Evolutionary conservation across 2,888 invertebrate genomes (phyloP).

Genomic region (Archips crataeganus): DNA sequence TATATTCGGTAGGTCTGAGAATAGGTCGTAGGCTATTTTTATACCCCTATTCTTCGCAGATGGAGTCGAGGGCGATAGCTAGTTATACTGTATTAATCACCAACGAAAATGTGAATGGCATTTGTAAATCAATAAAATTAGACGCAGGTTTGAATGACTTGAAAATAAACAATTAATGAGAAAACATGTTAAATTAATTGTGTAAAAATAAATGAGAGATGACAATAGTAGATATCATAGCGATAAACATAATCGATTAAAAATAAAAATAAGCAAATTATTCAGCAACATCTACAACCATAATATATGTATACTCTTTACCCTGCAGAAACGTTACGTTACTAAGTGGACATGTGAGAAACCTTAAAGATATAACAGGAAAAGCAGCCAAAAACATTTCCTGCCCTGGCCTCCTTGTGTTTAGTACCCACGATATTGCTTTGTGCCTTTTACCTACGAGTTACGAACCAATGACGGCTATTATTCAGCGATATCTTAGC

Average conservation of each 20-base stretch:
- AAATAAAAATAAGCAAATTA: background rate
- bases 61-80: too few species aligned
- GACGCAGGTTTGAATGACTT: background rate
- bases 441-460: slow-evolving; percentile 7
- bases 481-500: slow-evolving; percentile 6
- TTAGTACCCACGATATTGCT: background rate
- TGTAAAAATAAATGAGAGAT: background rate
- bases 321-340: background rate
- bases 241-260: background rate
- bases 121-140: background rate
- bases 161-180: background rate
- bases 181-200: background rate
- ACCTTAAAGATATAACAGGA: background rate
- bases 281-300: background rate
- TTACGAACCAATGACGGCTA: slow-evolving; percentile 14
- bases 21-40: too few species aligned
- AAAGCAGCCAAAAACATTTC: background rate
- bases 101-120: background rate
- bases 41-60: too few species aligned
- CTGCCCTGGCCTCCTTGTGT: background rate
- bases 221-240: background rate
- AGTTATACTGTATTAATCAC: background rate
- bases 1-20: too few species aligned
- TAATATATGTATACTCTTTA: too few species aligned
- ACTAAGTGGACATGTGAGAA: background rate